Evolutionary conservation across 2,797 vertebrate species (phyloP), one percentile per base, ranked within the genome.

Genomic region (Crenuchus spilurus): DNA sequence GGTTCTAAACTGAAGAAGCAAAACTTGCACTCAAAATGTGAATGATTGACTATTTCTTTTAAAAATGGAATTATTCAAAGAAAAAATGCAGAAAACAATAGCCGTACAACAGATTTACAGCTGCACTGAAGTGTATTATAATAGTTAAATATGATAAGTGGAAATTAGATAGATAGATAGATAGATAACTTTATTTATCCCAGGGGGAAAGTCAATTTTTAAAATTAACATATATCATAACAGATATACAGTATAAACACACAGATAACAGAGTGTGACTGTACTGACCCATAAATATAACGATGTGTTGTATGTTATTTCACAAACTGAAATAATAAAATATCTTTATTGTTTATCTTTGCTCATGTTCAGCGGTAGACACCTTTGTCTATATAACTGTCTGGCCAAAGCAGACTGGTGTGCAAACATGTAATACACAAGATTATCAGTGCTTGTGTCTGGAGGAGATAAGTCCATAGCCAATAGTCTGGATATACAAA

Each of bases 311-410:
- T 5, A 14, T 49, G 20, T 24, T 22, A 13, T 48, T 30, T 64
- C 24, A 46, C 18, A 24, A n/a, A 13, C 4, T 61, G 57, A 42
- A 62, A 62, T 10, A 11, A 44, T 62, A 61, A 11, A 30, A 44
- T 64, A n/a, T 10, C 16, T 31, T 28, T 46, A 11, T 65, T 48
- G 0, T 33, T 18, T 6, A 13, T 2, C 20, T 14, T 2, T 44
- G 22, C n/a, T 42, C 4, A 3, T 44, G 39, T 44, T 20, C 24
- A 65, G 28, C 5, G 5, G 9, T 33, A 62, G 60, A 70, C 33
- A 60, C 58, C 28, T 66, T 60, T 69, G 51, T 52, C 44, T 75
- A 68, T 20, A 46, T 13, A 64, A 46, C 30, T 42, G 57, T 30
- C 39, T 67, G 67, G 51, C 18, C 31, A 58, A 22, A 55, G 57